These are phyloP conservation scores for Lethenteron camtschaticum DNA, from an alignment of 2,113 vertebrate genomes.

Conservation along the genomic window DNA sequence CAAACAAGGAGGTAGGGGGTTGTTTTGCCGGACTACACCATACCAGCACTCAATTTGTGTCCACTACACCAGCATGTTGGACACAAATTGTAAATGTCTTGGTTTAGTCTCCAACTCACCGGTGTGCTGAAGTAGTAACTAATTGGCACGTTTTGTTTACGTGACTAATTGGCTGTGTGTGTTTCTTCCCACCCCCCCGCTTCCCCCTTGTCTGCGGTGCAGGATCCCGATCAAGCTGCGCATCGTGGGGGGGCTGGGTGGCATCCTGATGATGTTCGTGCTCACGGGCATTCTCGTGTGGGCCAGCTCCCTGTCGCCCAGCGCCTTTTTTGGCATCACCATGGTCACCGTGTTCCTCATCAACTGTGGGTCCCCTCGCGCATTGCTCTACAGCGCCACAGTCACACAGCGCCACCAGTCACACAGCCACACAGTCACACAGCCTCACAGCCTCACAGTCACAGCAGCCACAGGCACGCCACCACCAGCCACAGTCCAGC, in stretches of 20 bases:
- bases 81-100: too few relatives aligned
- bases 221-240: constrained; percentile 3
- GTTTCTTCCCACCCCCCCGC: too few relatives aligned
- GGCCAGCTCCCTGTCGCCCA: background rate
- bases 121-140: too few relatives aligned
- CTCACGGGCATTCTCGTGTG: background rate
- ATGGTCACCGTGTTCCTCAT: background rate
- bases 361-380: background rate
- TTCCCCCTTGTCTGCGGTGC: background rate
- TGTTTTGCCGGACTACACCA: too few relatives aligned
- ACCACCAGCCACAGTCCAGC: too few relatives aligned
- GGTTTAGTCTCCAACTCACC: too few relatives aligned
- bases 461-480: too few relatives aligned
- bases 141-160: too few relatives aligned
- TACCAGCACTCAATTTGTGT: too few relatives aligned
- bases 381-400: background rate
- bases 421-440: background rate
- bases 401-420: background rate
- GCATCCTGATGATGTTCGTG: constrained; percentile 4
- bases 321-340: constrained; percentile 4
- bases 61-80: too few relatives aligned
- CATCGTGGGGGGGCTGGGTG: constrained; percentile 2
- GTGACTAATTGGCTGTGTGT: too few relatives aligned
- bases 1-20: too few relatives aligned
- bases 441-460: background rate